Conservation (phyloP, 1,140 invertebrate genomes). For the Drosophila melanica region DNA sequence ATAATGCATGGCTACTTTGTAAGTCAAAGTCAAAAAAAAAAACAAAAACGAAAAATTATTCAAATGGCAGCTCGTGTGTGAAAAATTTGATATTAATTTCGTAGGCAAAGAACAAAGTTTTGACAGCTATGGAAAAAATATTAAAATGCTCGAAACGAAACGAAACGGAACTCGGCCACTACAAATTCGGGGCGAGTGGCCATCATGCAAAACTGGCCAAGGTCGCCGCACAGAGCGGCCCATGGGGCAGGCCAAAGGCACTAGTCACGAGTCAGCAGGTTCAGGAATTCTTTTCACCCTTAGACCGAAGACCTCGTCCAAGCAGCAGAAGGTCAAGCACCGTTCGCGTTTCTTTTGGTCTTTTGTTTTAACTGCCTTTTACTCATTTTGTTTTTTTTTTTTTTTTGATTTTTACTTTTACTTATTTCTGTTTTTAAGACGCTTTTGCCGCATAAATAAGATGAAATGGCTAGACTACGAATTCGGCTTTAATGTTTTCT, state of each 20-base stretch:
- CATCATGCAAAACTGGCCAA: constrained; percentile 1
- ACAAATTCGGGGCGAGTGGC: constrained; percentile 13
- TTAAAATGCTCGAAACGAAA: background rate
- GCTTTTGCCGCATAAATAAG: constrained; percentile 36
- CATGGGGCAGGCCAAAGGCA: background rate
- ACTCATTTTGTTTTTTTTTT: constrained; percentile 24
- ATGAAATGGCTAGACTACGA: constrained; percentile 54
- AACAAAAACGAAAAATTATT: too few species aligned
- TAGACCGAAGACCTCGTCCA: constrained; percentile 1
- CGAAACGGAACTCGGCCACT: background rate
- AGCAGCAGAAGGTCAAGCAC: constrained; percentile 30
- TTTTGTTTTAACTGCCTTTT: constrained; percentile 4
- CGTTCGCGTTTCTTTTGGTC: constrained; percentile 25
- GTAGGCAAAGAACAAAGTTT: constrained; percentile 7
- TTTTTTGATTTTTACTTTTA: constrained; percentile 25
- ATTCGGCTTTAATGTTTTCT: constrained; percentile 58
- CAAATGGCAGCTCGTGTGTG: constrained; percentile 64
- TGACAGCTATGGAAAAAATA: background rate
- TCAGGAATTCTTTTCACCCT: constrained; percentile 12
- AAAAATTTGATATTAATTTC: constrained; percentile 59
- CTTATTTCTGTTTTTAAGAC: constrained; percentile 23
- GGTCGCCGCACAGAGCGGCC: background rate
- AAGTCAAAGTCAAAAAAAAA: too few species aligned
- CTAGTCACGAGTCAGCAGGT: constrained; percentile 13
- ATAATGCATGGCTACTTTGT: constrained; percentile 63